A percentile compares a stretch with the other conserved stretches of the same genome.
Evolutionary conservation across 2,888 invertebrate species (phyloP).

Genomic region (Adineta ricciae): DNA sequence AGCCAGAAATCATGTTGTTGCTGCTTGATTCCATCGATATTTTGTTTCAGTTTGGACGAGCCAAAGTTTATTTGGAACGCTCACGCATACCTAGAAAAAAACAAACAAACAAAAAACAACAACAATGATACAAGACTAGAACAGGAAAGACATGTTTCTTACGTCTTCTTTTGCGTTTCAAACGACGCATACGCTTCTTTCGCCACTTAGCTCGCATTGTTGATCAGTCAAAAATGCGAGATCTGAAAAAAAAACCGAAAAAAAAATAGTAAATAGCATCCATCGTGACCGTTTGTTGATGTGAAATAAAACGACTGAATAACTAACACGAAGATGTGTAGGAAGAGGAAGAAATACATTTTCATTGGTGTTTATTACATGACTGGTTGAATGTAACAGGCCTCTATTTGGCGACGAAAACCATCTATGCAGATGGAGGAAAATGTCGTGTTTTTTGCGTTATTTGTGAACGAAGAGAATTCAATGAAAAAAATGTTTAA

Average conservation of each 20-base stretch:
- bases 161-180: background rate
- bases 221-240: slow-evolving; percentile 7
- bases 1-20: background rate
- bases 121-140: background rate
- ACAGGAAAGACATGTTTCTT: background rate
- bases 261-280: background rate
- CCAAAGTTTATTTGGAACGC: background rate
- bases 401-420: background rate
- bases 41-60: background rate
- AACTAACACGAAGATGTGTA: background rate
- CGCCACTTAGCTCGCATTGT: background rate
- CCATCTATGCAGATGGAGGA: background rate
- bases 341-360: background rate
- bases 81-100: background rate
- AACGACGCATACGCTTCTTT: background rate
- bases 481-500: too few relatives aligned
- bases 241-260: background rate
- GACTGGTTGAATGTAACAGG: background rate
- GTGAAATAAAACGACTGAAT: background rate
- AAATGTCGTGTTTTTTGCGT: too few relatives aligned
- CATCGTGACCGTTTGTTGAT: background rate
- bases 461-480: too few relatives aligned
- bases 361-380: background rate
- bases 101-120: background rate
- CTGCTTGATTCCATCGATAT: background rate